These are phyloP conservation scores for Remorina albescens DNA, from an alignment of 2,797 vertebrate species.

Conservation along the genomic window DNA sequence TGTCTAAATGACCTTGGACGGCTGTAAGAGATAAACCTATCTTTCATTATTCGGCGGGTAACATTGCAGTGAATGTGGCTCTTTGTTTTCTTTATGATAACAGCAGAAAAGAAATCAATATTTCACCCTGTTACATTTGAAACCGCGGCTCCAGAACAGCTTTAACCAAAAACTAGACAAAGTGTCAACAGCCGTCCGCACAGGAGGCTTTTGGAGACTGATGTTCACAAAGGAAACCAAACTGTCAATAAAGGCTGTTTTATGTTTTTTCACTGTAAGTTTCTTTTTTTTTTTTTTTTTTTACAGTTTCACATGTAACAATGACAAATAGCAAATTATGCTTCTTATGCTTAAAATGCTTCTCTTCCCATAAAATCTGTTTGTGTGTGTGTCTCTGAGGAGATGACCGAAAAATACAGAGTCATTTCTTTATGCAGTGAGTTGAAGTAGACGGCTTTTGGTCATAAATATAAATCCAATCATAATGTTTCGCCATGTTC, in stretches of 20 bases:
- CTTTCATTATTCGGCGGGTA: constrained; percentile 3
- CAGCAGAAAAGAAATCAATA: neutral
- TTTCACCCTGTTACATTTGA: neutral
- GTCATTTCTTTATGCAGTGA: neutral
- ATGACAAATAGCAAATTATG: neutral
- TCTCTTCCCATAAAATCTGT: neutral
- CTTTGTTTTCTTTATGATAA: neutral
- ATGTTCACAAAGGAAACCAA: constrained; percentile 13
- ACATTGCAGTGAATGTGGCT: neutral
- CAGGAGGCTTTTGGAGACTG: neutral
- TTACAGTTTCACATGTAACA: neutral
- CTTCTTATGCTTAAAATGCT: no score
- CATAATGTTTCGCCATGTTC: no score
- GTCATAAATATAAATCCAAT: no score
- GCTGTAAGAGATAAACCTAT: neutral
- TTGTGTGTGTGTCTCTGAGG: neutral
- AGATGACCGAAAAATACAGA: neutral
- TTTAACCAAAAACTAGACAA: neutral
- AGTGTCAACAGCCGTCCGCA: constrained; percentile 4
- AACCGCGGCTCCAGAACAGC: neutral
- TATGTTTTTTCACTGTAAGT: no score
- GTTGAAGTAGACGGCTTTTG: neutral
- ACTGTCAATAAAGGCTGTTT: neutral
- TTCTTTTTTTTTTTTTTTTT: neutral
- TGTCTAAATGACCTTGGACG: constrained; percentile 47